Base-by-base conservation (phyloP, 2,888 invertebrate species). In the Molanna angustata region DNA sequence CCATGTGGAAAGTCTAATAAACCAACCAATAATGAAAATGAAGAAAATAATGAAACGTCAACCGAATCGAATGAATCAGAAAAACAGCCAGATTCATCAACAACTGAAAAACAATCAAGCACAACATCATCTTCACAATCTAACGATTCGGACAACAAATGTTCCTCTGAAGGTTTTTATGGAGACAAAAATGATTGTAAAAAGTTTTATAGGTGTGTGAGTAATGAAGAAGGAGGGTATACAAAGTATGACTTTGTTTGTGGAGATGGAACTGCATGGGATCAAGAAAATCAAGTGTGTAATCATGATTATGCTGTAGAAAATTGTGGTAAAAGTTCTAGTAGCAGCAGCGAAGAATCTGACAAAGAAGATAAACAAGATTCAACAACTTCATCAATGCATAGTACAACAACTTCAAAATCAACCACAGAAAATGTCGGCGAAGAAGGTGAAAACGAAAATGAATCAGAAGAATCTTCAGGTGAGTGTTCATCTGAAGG, bases 171-270 rank as follows among this genome's bases (percentile, higher is more conserved):
- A 50, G 90, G 90, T 45, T 90, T 86, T 67, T 79, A 84, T 64
- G 80, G 82, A 11, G 82, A 90, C 67, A 72, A 77, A 37, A 71
- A 71, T 40, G 79, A 89, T 64, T 90, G 90, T 64, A 82, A 76
- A 54, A 86, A 84, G 65, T 90, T 90, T 71, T 88, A 86, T 65
- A 79, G 89, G 60, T 90, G 90, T 68, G 87, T 88, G 18, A 73
- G 76, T 50, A 77, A 80, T 64, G 82, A 80, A 1, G 70, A 75
- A 21, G 80, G 79, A 54, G 74, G 74, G 2, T 86, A 74, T 61
- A 81, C 70, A 42, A 83, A 80, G 68, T 84, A 85, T 65, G 84
- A 87, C 57, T 90, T 87, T 66, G 72, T 72, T 11, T 90, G 90
- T 67, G 86, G 86, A 0, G 78, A 82, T 42, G 86, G 85, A 13